These are phyloP conservation scores for Bubalus kerabau DNA, from an alignment of 2,113 vertebrate species.

Conservation along the genomic window DNA sequence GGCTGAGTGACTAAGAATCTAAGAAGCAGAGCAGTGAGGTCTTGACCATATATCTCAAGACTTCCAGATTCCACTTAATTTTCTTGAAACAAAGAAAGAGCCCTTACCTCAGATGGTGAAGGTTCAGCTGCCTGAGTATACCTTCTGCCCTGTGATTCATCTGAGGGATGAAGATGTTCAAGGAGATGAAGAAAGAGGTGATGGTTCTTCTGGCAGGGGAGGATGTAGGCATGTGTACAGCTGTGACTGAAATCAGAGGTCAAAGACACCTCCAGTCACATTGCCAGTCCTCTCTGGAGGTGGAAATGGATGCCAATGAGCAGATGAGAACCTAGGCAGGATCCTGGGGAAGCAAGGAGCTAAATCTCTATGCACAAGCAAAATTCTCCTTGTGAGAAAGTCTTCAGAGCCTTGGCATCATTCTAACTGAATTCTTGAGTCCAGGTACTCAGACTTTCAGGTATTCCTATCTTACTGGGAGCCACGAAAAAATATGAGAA, in stretches of 20 bases:
- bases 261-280: not conserved
- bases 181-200: not conserved
- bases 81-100: not conserved
- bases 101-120: not conserved
- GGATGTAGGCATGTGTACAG: not conserved
- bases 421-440: not conserved
- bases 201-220: not conserved
- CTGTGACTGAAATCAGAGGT: not conserved
- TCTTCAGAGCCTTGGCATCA: not conserved
- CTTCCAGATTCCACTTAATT: not conserved
- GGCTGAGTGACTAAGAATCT: not conserved
- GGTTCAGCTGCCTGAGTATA: not conserved
- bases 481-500: not conserved
- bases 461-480: not conserved
- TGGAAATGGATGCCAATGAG: not conserved
- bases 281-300: not conserved
- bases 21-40: not conserved
- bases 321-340: not conserved
- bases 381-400: not conserved
- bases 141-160: not conserved
- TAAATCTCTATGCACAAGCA: not conserved
- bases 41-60: not conserved
- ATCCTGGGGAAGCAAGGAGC: not conserved
- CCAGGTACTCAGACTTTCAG: not conserved
- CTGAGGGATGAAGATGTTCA: not conserved